Conservation (phyloP, 2,888 invertebrate genomes). For the Pollenia angustigena region DNA sequence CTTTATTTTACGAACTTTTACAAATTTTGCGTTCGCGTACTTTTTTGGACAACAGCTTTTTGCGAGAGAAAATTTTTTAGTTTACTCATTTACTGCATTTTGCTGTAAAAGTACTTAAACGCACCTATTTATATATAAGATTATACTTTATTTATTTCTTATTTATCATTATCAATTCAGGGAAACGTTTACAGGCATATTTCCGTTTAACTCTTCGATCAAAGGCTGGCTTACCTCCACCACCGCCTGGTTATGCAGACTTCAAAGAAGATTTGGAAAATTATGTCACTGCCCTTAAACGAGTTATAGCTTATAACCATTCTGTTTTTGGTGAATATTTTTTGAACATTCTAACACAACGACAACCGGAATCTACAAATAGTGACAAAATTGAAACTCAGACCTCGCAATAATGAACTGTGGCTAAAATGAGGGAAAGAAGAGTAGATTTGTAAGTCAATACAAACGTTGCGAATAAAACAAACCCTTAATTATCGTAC, state of each 20-base stretch:
- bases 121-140: background rate
- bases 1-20: no score
- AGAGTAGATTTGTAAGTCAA: constrained; percentile 11
- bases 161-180: constrained; percentile 73
- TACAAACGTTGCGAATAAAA: constrained; percentile 22
- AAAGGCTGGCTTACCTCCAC: constrained; percentile 78
- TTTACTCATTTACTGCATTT: no score
- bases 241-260: constrained; percentile 82
- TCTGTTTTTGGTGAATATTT: constrained; percentile 84
- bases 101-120: no score
- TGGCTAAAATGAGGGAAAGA: background rate
- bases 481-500: constrained; percentile 21
- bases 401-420: constrained; percentile 38
- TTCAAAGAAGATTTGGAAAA: constrained; percentile 81
- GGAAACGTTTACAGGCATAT: constrained; percentile 82
- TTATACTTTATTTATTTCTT: background rate
- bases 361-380: constrained; percentile 44
- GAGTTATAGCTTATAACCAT: constrained; percentile 83
- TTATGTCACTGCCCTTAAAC: constrained; percentile 81
- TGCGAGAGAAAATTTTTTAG: no score
- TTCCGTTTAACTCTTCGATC: constrained; percentile 80
- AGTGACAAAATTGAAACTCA: constrained; percentile 26
- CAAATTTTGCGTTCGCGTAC: no score
- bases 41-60: no score
- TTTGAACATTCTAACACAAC: constrained; percentile 79